Conservation (phyloP, 2,888 invertebrate species). For the Tridacna crocea region DNA sequence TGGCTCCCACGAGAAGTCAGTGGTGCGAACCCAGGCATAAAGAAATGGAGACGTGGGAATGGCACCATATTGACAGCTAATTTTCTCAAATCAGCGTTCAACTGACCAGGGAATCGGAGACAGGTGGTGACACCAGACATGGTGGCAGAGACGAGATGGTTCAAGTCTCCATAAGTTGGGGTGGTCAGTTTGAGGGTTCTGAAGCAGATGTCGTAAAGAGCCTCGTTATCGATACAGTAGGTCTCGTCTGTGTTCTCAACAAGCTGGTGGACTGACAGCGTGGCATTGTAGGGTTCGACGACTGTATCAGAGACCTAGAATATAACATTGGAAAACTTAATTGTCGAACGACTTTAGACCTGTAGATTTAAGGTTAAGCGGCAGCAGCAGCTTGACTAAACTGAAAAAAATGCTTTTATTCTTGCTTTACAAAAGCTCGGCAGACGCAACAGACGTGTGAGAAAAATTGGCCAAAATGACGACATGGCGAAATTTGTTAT, state of each 20-base stretch:
- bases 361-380: too few species aligned
- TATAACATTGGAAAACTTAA: too few species aligned
- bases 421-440: too few species aligned
- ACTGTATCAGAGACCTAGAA: conserved; percentile 89
- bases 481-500: too few species aligned
- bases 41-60: conserved; percentile 96
- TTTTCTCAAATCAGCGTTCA: conserved; percentile 67
- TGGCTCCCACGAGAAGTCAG: conserved; percentile 94
- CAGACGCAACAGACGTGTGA: too few species aligned
- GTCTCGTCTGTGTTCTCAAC: conserved; percentile 96
- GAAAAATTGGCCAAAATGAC: too few species aligned
- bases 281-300: conserved; percentile 91
- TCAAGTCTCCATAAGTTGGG: conserved; percentile 95
- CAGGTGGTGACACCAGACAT: conserved; percentile 90
- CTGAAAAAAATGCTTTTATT: too few species aligned
- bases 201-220: conserved; percentile 95
- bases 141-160: conserved; percentile 88
- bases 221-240: conserved; percentile 95
- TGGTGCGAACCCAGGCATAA: conserved; percentile 95
- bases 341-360: too few species aligned
- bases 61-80: conserved; percentile 90
- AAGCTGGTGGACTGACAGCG: conserved; percentile 88
- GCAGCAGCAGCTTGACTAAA: too few species aligned
- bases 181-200: conserved; percentile 91
- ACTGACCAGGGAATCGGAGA: conserved; percentile 70